These are phyloP conservation scores for Sycophila texana DNA, from an alignment of 2,888 invertebrate species.

Conservation along the genomic window DNA sequence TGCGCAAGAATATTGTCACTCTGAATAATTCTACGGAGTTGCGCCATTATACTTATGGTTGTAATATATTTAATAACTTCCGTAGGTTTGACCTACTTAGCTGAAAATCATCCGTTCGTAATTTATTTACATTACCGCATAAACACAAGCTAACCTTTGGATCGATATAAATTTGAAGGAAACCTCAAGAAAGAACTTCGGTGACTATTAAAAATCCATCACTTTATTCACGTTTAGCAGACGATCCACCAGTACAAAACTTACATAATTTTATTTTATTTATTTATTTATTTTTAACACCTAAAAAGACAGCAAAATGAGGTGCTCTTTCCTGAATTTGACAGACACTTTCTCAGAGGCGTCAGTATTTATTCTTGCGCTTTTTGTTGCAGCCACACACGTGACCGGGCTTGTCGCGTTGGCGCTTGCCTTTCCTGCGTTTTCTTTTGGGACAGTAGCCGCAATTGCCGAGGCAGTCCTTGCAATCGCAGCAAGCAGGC, in stretches of 20 bases:
- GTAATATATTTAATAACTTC: slow-evolving; percentile 38
- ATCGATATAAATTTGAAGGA: too few species aligned
- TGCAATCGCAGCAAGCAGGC: slow-evolving; percentile 61
- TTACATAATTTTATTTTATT: too few species aligned
- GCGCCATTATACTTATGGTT: neutral
- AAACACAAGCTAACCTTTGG: too few species aligned
- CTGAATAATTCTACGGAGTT: neutral
- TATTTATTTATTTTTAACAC: too few species aligned
- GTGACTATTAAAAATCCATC: too few species aligned
- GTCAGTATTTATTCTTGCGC: slow-evolving; percentile 12
- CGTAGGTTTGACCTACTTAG: slow-evolving; percentile 23
- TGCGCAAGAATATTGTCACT: neutral
- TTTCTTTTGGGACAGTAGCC: slow-evolving; percentile 57
- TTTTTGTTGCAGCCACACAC: slow-evolving; percentile 47
- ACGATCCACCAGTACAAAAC: too few species aligned
- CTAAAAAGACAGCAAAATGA: too few species aligned
- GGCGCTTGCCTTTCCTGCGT: neutral
- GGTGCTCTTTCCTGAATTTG: too few species aligned
- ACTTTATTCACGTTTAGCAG: too few species aligned
- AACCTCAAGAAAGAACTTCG: too few species aligned
- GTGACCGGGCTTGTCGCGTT: slow-evolving; percentile 25
- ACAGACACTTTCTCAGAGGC: too few species aligned
- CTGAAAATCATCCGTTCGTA: neutral
- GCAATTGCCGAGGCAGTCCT: slow-evolving; percentile 60
- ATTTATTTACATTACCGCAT: too few species aligned